Evolutionary conservation across 2,113 vertebrate species (phyloP).

Genomic region (Monopterus albus): DNA sequence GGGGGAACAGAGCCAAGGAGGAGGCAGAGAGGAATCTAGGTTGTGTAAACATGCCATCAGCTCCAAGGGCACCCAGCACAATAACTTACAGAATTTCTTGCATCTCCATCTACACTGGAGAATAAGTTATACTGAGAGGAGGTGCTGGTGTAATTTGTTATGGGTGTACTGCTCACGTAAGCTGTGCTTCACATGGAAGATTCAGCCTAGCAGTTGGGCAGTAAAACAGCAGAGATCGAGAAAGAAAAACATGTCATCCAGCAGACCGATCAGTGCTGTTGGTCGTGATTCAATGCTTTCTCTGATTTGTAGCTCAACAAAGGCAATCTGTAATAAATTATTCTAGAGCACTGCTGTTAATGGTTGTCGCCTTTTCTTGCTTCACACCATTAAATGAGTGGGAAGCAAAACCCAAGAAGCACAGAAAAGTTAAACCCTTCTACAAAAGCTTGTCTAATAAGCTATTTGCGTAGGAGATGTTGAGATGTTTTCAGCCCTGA

Average conservation of each 20-base stretch:
- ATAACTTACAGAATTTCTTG: conserved; percentile 68
- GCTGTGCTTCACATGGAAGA: conserved; percentile 39
- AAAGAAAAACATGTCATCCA: conserved; percentile 16
- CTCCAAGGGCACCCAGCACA: conserved; percentile 56
- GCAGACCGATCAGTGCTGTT: conserved; percentile 24
- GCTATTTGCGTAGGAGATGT: conserved; percentile 65
- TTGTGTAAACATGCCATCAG: conserved; percentile 63
- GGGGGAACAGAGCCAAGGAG: conserved; percentile 30
- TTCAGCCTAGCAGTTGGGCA: conserved; percentile 22
- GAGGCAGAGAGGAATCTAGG: conserved; percentile 50
- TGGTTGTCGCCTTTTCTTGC: conserved; percentile 27
- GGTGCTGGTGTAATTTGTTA: conserved; percentile 61
- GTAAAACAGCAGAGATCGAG: conserved; percentile 25
- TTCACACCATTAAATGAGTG: conserved; percentile 64
- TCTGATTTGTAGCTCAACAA: conserved; percentile 39
- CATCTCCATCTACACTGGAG: conserved; percentile 49
- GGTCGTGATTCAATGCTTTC: conserved; percentile 39
- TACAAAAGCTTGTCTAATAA: conserved; percentile 58
- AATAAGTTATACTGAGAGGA: conserved; percentile 58
- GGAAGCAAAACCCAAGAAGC: conserved; percentile 64
- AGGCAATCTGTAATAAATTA: conserved; percentile 28
- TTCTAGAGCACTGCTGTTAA: conserved; percentile 36
- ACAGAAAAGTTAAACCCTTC: conserved; percentile 51
- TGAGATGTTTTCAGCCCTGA: conserved; percentile 60
- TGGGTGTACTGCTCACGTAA: conserved; percentile 41